Conservation (phyloP, 2,888 invertebrate species). For the Andrena praecox region DNA sequence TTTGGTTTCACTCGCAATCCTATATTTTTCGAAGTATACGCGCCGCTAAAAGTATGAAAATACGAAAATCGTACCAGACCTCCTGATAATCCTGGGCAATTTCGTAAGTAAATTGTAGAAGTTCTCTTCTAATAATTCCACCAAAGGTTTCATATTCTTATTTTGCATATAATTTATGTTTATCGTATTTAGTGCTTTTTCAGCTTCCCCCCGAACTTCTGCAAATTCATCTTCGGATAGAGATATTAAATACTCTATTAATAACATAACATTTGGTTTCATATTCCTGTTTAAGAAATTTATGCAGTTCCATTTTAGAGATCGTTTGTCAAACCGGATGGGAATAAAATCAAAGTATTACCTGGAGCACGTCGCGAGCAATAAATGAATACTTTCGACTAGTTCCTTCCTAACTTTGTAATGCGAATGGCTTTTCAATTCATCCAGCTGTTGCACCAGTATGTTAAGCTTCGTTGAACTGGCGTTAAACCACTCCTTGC, state of each 20-base stretch:
- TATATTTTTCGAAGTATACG: not conserved
- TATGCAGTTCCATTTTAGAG: slow-evolving; percentile 24
- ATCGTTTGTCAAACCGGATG: slow-evolving; percentile 41
- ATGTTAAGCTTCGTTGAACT: slow-evolving; percentile 87
- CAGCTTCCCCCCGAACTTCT: slow-evolving; percentile 85
- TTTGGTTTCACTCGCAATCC: not conserved
- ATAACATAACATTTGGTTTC: slow-evolving; percentile 87
- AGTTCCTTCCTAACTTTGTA: slow-evolving; percentile 88
- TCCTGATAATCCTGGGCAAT: slow-evolving; percentile 89
- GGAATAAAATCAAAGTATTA: slow-evolving; percentile 76
- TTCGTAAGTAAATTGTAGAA: slow-evolving; percentile 87
- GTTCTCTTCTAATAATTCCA: slow-evolving; percentile 87
- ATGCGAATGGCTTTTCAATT: slow-evolving; percentile 88
- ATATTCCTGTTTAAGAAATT: slow-evolving; percentile 86
- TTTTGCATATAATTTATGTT: slow-evolving; percentile 82
- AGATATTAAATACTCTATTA: slow-evolving; percentile 89
- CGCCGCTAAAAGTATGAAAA: not conserved
- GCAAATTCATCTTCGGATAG: slow-evolving; percentile 89
- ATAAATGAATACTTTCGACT: slow-evolving; percentile 86
- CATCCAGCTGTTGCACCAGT: slow-evolving; percentile 86
- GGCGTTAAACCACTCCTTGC: slow-evolving; percentile 87
- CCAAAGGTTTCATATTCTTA: slow-evolving; percentile 82
- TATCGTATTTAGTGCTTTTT: slow-evolving; percentile 82
- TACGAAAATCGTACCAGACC: slow-evolving; percentile 74
- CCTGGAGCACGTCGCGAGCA: slow-evolving; percentile 88